phyloP scores from a whole-genome alignment of 35 echinoderm and acorn worm genomes.

The Holothuria glaberrima region DNA sequence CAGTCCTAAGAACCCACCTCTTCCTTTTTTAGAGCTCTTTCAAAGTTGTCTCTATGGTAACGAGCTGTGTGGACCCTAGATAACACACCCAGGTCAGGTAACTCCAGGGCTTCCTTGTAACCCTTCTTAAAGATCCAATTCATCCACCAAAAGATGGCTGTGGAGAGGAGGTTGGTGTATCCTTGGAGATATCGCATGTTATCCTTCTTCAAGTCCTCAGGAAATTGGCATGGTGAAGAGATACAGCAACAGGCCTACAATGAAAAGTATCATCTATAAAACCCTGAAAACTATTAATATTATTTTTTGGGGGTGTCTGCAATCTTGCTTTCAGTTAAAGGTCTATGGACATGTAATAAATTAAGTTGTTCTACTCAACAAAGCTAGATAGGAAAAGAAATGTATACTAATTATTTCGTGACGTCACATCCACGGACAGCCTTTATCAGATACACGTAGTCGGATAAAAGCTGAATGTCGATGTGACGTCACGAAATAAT shows the following conservation, averaged over 20 bases:
- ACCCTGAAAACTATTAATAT: no score
- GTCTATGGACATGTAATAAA: no score
- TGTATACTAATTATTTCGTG: no score
- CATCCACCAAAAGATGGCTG: slow-evolving; percentile 84
- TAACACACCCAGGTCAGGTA: slow-evolving; percentile 78
- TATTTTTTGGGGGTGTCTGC: no score
- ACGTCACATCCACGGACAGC: no score
- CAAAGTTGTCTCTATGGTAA: slow-evolving; percentile 71
- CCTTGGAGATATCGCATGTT: slow-evolving; percentile 85
- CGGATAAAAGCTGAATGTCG: no score
- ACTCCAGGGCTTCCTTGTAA: slow-evolving; percentile 82
- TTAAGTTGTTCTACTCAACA: no score
- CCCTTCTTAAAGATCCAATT: slow-evolving; percentile 87
- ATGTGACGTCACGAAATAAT: no score
- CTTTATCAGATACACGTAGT: no score
- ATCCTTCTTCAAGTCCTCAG: slow-evolving; percentile 75
- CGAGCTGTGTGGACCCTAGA: slow-evolving; percentile 65
- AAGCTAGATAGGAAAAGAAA: no score
- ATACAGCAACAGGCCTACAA: neutral
- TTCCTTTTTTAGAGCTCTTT: slow-evolving; percentile 71
- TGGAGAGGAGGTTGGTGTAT: slow-evolving; percentile 84
- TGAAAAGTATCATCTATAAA: neutral
- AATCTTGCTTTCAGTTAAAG: no score
- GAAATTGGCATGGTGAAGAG: slow-evolving; percentile 31
- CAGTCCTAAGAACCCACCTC: slow-evolving; percentile 49